Base-by-base conservation (phyloP, 2,888 invertebrate genomes). In the Lissonota sp. region DNA sequence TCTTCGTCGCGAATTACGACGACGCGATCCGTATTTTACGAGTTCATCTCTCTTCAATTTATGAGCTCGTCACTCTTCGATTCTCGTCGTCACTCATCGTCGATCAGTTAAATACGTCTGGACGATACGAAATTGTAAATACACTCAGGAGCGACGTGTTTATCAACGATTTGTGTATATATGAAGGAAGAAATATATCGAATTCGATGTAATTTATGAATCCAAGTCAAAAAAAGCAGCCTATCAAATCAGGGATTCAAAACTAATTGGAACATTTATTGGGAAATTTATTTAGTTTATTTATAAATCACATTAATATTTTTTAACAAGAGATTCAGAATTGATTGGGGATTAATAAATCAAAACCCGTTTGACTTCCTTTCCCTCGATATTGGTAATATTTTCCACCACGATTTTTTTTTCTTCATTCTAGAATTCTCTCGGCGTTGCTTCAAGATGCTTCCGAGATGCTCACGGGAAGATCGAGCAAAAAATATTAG, bases 1-100 rank as follows among this genome's bases (percentile, higher is more conserved):
- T 26, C 26, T 26, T 53, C 14, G 0, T 26, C 39, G 10, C 40
- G 51, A 42, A 58, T 39, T 39, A 42, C 66, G 14, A 8, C 44
- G 53, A 49, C 76, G 46, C 67, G 62, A 8, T 6, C 67, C 72
- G 60, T 69, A 72, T 67, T 70, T 55, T 67, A 40, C 79, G 57
- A 69, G 70, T 62, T 74, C 78, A 60, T 26, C 26, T 3, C n/a
- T 3, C 26, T 26, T 26, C 1, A 26, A 26, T 26, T 26, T 26
- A 26, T 26, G 26, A 26, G 26, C 3, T 26, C 26, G 26, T 26
- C 26, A 26, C 26, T 26, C 26, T 26, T 26, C 26, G 10, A 44
- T 2, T 44, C 44, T 46, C 10, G 0, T 44, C 44, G 10, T 44
- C 44, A 8, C 44, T 8, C 44, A 10, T 44, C 44, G 44, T 44